Percentiles rank a stretch among this genome's conserved stretches.
phyloP scores from a whole-genome alignment of 2,113 vertebrate genomes.

The Lepisosteus osseus region DNA sequence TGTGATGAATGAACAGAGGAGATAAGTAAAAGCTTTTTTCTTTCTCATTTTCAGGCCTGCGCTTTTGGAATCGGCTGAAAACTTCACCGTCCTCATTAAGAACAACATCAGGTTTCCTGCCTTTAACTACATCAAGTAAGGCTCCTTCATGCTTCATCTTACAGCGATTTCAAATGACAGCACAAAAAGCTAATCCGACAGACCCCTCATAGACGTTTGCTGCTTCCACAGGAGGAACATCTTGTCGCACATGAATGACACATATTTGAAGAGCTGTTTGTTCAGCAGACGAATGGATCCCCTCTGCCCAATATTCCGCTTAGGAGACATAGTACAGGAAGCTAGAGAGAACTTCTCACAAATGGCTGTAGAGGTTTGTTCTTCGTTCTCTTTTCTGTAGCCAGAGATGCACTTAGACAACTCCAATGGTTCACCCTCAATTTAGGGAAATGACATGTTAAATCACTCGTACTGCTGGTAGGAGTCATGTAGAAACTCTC shows the following conservation, averaged over 20 bases:
- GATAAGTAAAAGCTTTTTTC: too few species aligned
- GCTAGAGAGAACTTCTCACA: conserved; percentile 72
- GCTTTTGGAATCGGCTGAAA: conserved; percentile 68
- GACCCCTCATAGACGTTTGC: background rate
- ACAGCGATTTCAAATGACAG: background rate
- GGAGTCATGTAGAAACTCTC: too few species aligned
- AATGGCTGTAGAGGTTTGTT: conserved; percentile 71
- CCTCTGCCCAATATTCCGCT: conserved; percentile 74
- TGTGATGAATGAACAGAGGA: too few species aligned
- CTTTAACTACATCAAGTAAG: conserved; percentile 72
- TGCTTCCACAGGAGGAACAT: conserved; percentile 71
- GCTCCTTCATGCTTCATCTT: conserved; percentile 14
- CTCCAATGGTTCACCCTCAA: background rate
- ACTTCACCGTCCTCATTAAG: conserved; percentile 82
- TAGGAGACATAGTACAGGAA: conserved; percentile 71
- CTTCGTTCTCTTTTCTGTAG: background rate
- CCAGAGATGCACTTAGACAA: background rate
- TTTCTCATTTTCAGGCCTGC: conserved; percentile 61
- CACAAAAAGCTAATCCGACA: background rate
- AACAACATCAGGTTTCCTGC: conserved; percentile 76
- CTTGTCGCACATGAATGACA: conserved; percentile 56
- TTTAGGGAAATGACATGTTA: background rate
- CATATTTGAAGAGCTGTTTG: conserved; percentile 59
- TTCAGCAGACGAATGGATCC: conserved; percentile 52
- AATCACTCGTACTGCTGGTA: too few species aligned